Percentiles rank a stretch among this genome's conserved stretches.
These are phyloP conservation scores for Parthenolecanium corni DNA, from an alignment of 2,888 invertebrate species.

Conservation along the genomic window DNA sequence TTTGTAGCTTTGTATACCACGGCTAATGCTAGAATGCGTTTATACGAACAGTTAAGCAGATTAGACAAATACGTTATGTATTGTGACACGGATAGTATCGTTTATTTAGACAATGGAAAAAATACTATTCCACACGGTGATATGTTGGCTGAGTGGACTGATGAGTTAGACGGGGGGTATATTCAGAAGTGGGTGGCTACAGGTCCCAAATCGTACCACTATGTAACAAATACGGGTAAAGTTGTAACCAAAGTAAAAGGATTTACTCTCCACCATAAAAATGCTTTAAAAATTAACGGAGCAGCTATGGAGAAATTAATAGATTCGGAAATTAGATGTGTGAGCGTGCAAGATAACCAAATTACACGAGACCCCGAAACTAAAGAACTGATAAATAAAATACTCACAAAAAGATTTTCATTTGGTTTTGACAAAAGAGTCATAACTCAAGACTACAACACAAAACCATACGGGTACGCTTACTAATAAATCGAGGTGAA, in stretches of 20 bases:
- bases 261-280: constrained; percentile 14
- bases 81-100: constrained; percentile 12
- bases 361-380: not conserved
- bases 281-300: not conserved
- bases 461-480: not conserved
- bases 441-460: not conserved
- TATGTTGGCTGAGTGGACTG: too few relatives aligned
- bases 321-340: not conserved
- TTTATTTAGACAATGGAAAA: too few relatives aligned
- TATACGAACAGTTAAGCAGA: constrained; percentile 3
- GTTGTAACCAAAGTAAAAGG: constrained; percentile 1
- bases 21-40: constrained; percentile 6
- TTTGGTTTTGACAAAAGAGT: constrained; percentile 5
- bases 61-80: not conserved
- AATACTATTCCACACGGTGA: too few relatives aligned
- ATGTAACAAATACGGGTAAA: constrained; percentile 12
- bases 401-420: not conserved
- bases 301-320: not conserved
- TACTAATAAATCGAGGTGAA: too few relatives aligned
- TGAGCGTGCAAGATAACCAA: not conserved
- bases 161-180: not conserved
- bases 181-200: not conserved
- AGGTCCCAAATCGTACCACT: too few relatives aligned
- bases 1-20: constrained; percentile 10
- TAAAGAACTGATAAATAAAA: constrained; percentile 11